These are phyloP conservation scores for Tympanuchus pallidicinctus DNA, from an alignment of 2,113 vertebrate species.

Conservation along the genomic window DNA sequence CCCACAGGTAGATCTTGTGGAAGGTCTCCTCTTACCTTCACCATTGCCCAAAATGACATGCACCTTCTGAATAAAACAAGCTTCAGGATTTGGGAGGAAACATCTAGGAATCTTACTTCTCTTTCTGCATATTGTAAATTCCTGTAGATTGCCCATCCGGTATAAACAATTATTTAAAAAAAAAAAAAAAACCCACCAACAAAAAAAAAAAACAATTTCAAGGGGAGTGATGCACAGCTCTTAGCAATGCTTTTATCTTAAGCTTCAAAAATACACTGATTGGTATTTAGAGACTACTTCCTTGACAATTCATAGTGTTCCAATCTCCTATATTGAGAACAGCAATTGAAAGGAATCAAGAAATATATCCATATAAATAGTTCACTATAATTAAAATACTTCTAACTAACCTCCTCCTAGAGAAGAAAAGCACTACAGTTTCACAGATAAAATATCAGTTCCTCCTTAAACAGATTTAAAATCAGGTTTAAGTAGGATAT, in stretches of 20 bases:
- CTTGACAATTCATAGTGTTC: neutral
- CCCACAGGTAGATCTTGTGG: neutral
- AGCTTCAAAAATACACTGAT: conserved; percentile 1
- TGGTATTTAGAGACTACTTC: conserved; percentile 29
- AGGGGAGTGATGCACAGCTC: neutral
- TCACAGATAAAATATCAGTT: neutral
- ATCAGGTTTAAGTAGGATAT: conserved; percentile 32
- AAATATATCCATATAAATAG: conserved; percentile 18
- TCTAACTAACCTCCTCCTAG: conserved; percentile 5
- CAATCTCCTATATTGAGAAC: conserved; percentile 16
- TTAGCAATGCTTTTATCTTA: conserved; percentile 25
- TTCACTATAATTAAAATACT: conserved; percentile 36
- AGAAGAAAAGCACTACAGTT: conserved; percentile 12
- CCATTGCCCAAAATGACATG: neutral
- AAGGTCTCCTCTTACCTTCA: neutral
- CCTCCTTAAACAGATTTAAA: conserved; percentile 17
- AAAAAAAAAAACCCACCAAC: neutral
- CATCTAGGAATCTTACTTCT: neutral
- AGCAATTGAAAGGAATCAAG: conserved; percentile 12
- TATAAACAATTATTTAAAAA: neutral
- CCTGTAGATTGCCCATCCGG: neutral
- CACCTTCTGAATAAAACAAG: neutral
- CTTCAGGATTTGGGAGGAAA: neutral
- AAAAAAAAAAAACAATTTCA: neutral
- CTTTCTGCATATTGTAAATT: neutral